Evolutionary conservation across 1,140 invertebrate genomes (phyloP).

Genomic region (Trinorchestia longiramus): DNA sequence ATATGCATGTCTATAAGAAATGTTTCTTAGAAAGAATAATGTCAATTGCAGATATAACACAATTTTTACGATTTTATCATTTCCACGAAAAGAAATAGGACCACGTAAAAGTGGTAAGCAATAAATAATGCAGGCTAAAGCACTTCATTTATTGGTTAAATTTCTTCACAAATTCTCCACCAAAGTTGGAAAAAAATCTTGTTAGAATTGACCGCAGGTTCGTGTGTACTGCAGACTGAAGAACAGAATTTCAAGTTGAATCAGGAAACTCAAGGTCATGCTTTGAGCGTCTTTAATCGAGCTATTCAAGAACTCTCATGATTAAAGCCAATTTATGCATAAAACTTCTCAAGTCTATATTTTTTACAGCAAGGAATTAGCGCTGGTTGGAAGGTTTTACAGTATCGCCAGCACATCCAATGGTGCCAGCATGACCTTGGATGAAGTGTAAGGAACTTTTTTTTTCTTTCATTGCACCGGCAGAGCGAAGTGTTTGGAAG

Average conservation of each 20-base stretch:
- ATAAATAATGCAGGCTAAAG: background rate
- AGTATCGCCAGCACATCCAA: background rate
- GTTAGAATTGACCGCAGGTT: background rate
- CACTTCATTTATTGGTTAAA: background rate
- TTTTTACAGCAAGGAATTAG: background rate
- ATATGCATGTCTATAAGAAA: background rate
- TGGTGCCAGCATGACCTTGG: background rate
- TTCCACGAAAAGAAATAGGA: background rate
- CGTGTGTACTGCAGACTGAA: background rate
- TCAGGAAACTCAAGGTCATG: background rate
- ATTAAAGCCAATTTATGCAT: background rate
- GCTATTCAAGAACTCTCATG: background rate
- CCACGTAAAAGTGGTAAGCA: no score
- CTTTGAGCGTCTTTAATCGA: background rate
- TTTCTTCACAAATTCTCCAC: background rate
- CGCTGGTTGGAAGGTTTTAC: background rate
- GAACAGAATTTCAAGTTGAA: background rate
- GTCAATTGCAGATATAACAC: background rate
- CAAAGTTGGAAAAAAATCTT: background rate
- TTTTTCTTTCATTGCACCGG: background rate
- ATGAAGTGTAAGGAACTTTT: background rate
- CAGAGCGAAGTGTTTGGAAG: background rate
- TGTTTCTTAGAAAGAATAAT: background rate
- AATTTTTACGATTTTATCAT: background rate
- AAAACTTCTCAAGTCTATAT: background rate